Evolutionary conservation across 2,888 invertebrate species (phyloP).

Genomic region (Tachina grossa): DNA sequence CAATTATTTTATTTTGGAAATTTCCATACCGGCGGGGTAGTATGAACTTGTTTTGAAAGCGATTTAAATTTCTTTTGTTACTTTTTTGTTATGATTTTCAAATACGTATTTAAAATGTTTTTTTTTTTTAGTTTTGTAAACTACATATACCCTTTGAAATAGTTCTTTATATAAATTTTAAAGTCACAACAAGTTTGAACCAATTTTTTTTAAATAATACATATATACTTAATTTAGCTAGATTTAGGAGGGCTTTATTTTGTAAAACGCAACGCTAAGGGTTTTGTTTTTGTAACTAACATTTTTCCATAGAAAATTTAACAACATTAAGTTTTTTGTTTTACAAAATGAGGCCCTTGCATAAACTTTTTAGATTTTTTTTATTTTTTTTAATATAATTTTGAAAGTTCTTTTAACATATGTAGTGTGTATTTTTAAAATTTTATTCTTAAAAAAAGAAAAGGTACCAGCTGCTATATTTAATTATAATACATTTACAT

Average conservation of each 20-base stretch:
- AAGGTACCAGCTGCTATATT: slow-evolving; percentile 64
- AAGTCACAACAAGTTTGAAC: slow-evolving; percentile 42
- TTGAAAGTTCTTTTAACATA: slow-evolving; percentile 10
- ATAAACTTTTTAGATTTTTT: not conserved
- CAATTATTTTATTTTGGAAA: not conserved
- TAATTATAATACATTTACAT: slow-evolving; percentile 60
- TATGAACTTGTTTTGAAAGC: not conserved
- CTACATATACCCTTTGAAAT: not conserved
- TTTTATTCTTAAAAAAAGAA: slow-evolving; percentile 67
- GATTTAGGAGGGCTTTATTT: not conserved
- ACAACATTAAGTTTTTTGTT: not conserved
- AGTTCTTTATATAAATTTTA: slow-evolving; percentile 17
- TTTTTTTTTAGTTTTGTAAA: slow-evolving; percentile 3
- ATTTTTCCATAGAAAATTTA: too few relatives aligned
- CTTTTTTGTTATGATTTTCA: not conserved
- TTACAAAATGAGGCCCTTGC: too few relatives aligned
- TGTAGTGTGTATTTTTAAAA: slow-evolving; percentile 33
- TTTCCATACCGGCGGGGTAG: not conserved
- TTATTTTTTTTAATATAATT: too few relatives aligned
- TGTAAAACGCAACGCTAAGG: too few relatives aligned
- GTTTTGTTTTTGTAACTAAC: too few relatives aligned
- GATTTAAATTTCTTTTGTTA: not conserved
- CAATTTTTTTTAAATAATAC: not conserved
- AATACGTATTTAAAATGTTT: not conserved
- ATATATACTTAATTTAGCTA: slow-evolving; percentile 13